phyloP scores from a whole-genome alignment of 2,797 vertebrate genomes.

The Sciaenops ocellatus region DNA sequence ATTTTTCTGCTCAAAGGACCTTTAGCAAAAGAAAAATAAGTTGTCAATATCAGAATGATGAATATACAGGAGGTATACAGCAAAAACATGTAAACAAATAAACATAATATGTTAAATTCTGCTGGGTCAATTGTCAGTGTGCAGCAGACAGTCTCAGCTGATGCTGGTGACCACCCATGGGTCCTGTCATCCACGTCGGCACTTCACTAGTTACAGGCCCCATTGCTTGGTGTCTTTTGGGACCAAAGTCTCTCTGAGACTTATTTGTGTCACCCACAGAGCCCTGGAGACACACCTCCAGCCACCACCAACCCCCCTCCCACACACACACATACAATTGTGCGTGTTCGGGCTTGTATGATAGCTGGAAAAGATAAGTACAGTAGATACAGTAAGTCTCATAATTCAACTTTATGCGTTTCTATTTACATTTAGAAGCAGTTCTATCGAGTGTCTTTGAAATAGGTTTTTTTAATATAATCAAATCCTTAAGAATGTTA shows the following conservation, averaged over 20 bases:
- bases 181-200: constrained; percentile 43
- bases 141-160: constrained; percentile 22
- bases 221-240: constrained; percentile 52
- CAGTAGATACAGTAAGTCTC: constrained; percentile 32
- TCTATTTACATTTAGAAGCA: background rate
- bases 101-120: background rate
- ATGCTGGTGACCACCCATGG: constrained; percentile 52
- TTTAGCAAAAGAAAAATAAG: background rate
- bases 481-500: constrained; percentile 5
- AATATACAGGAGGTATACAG: background rate
- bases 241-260: constrained; percentile 73
- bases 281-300: constrained; percentile 55
- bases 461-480: background rate
- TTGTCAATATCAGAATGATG: background rate
- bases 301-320: constrained; percentile 28
- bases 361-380: constrained; percentile 50
- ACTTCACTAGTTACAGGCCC: constrained; percentile 68
- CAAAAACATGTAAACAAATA: background rate
- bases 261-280: constrained; percentile 71
- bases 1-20: background rate
- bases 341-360: constrained; percentile 63
- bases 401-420: constrained; percentile 17
- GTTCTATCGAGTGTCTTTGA: background rate
- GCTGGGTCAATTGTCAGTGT: background rate
- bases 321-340: constrained; percentile 6